Conservation (phyloP, 2,797 vertebrate genomes). For the Australoheros facetus region DNA sequence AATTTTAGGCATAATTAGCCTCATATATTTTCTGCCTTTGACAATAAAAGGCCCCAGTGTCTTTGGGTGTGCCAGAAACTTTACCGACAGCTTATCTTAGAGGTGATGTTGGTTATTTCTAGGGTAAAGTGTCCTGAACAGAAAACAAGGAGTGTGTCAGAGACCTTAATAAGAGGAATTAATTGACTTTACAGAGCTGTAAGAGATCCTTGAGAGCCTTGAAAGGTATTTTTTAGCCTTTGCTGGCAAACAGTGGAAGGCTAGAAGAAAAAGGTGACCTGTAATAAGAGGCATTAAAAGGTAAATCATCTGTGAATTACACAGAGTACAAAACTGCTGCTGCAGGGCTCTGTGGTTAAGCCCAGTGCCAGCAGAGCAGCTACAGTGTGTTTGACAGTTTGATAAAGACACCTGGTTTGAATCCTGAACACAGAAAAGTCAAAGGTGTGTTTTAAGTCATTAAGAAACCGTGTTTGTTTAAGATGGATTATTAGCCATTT, state of each 20-base stretch:
- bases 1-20: neutral
- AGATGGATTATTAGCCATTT: neutral
- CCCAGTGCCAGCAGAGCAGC: neutral
- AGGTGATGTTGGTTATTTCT: neutral
- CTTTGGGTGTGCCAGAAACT: neutral
- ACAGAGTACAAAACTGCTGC: neutral
- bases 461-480: neutral
- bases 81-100: neutral
- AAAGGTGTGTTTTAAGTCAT: neutral
- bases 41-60: neutral
- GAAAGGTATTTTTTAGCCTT: constrained; percentile 15
- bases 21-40: neutral
- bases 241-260: neutral
- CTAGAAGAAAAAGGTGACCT: neutral
- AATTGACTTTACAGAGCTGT: neutral
- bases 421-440: neutral
- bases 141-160: neutral
- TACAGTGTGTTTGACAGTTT: neutral
- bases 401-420: neutral
- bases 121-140: neutral
- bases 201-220: neutral
- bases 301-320: constrained; percentile 8
- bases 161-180: neutral
- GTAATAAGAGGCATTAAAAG: neutral
- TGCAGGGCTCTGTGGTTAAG: neutral